Evolutionary conservation across 2,113 vertebrate species (phyloP).

Genomic region (Notechis scutatus): DNA sequence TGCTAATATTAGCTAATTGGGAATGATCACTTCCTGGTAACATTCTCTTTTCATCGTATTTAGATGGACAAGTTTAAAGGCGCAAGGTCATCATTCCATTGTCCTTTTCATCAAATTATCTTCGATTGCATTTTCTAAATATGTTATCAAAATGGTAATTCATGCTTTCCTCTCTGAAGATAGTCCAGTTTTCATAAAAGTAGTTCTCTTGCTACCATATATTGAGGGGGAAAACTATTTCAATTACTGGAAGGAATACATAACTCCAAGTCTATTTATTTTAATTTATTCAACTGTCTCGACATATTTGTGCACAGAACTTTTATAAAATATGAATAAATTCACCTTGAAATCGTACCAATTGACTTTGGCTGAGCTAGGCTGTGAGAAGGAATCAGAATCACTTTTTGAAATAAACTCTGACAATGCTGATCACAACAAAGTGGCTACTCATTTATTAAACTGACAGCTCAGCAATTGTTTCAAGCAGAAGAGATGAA

Average conservation of each 20-base stretch:
- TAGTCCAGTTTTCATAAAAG: constrained; percentile 69
- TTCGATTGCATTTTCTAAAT: constrained; percentile 72
- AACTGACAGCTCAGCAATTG: constrained; percentile 72
- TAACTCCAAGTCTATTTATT: constrained; percentile 83
- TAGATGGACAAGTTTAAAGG: constrained; percentile 53
- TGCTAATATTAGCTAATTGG: constrained; percentile 50
- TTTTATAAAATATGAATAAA: constrained; percentile 79
- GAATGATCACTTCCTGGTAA: constrained; percentile 34
- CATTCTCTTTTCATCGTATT: constrained; percentile 43
- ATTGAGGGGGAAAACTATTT: constrained; percentile 73
- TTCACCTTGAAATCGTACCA: constrained; percentile 82
- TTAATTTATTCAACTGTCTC: constrained; percentile 82
- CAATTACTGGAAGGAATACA: constrained; percentile 75
- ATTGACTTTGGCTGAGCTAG: constrained; percentile 75
- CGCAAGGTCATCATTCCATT: constrained; percentile 68
- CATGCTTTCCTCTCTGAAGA: constrained; percentile 68
- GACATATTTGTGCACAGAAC: constrained; percentile 72
- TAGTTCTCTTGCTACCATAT: constrained; percentile 76
- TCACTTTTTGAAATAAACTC: constrained; percentile 72
- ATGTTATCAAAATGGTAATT: constrained; percentile 83
- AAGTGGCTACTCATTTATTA: constrained; percentile 75
- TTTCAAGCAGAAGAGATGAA: constrained; percentile 60
- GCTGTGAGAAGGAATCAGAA: constrained; percentile 68
- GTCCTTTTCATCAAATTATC: constrained; percentile 71
- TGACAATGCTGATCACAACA: constrained; percentile 79